Percentiles rank a stretch among this genome's conserved stretches.
These are phyloP conservation scores for Thereva nobilitata DNA, from an alignment of 2,888 invertebrate species.

Conservation along the genomic window DNA sequence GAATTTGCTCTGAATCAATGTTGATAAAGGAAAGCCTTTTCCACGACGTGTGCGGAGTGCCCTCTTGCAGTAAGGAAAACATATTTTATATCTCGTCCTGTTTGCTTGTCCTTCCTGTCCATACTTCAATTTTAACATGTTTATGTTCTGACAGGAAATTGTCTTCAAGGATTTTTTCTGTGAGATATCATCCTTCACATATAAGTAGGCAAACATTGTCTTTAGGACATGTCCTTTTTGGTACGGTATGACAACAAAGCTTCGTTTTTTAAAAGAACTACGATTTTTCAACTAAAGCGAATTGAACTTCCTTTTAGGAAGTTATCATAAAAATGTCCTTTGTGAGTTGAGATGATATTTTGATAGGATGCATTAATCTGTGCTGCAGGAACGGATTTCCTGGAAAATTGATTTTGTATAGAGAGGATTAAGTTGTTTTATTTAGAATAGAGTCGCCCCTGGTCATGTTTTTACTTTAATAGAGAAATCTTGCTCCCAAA, in stretches of 20 bases:
- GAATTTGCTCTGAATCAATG: slow-evolving; percentile 20
- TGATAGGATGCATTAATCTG: no score
- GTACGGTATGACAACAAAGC: background rate
- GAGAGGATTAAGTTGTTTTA: no score
- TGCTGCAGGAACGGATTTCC: no score
- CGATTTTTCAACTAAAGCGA: no score
- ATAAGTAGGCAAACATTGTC: slow-evolving; percentile 25
- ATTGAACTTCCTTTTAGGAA: no score
- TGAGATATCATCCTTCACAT: background rate
- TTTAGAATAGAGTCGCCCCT: no score
- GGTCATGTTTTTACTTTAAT: no score
- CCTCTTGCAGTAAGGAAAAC: background rate
- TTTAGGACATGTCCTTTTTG: slow-evolving; percentile 12
- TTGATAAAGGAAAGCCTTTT: slow-evolving; percentile 16
- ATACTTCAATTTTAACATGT: slow-evolving; percentile 41
- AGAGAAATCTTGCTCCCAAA: no score
- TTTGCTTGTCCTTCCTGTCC: slow-evolving; percentile 33
- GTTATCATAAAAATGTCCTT: no score
- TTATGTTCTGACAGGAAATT: slow-evolving; percentile 40
- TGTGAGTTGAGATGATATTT: no score
- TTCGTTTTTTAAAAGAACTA: no score
- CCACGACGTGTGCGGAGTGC: background rate
- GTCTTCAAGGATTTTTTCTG: slow-evolving; percentile 35
- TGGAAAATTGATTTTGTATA: no score
- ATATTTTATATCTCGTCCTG: slow-evolving; percentile 7